Evolutionary conservation across 2,113 vertebrate species (phyloP), one percentile per base, ranked within the genome.

Genomic region (Paramisgurnus dabryanus): DNA sequence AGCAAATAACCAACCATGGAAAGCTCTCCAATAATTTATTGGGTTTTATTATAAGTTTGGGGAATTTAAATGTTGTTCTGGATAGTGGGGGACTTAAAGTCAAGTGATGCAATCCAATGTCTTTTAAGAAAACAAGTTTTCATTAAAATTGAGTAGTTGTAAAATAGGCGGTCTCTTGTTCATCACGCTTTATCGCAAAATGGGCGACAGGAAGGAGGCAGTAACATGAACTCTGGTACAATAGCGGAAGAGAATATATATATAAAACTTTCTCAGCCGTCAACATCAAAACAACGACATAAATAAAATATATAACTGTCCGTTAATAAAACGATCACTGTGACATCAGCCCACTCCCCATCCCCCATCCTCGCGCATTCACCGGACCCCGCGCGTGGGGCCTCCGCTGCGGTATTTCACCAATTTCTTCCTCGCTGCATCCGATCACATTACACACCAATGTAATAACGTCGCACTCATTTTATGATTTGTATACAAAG

Each of bases 131-230:
- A 18, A 58, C 0, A 3, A n/a, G 2, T 17, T 4, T 58, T 18
- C 2, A 8, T 58, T 58, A 18, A 58, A 2, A 58, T 6, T 18
- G 13, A 2, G 6, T 45, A 45, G 43, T 45, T 50, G 39, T 22
- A 5, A 40, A 55, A 22, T 12, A 5, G 6, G 1, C 2, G 1
- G n/a, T n/a, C 41, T 39, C 57, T 4, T 11, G 34, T 45, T 5
- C 13, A n/a, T 74, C 17, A 13, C 0, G 57, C 8, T 47, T n/a
- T 45, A 50, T 43, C 15, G 41, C 49, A 84, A 84, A 84, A 84
- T 78, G 79, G 79, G 64, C 74, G 78, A 83, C 77, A 83, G 82
- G 82, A 83, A 83, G 68, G 12, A 70, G 58, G 13, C 41, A 72
- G 41, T 22, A 75, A 49, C 22, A 18, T 34, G 72, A 75, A 45